Evolutionary conservation across 2,888 invertebrate genomes (phyloP).

Genomic region (Ennomos erosarius): DNA sequence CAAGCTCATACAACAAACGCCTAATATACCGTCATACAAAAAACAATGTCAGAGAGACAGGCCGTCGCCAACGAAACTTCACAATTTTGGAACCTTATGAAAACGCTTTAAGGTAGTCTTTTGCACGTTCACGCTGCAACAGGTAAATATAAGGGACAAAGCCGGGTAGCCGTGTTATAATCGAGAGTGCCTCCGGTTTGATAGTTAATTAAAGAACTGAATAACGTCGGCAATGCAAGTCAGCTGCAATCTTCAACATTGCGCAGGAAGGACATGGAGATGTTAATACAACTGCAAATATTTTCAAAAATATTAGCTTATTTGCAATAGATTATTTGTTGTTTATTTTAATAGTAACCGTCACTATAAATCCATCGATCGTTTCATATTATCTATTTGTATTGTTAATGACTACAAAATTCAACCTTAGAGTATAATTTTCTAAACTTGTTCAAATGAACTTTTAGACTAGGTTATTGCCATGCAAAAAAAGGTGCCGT

Average conservation of each 20-base stretch:
- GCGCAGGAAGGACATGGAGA: conserved; percentile 50
- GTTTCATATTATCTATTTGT: no score
- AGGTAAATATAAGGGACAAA: conserved; percentile 69
- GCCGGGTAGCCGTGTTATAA: conserved; percentile 80
- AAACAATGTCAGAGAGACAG: conserved; percentile 78
- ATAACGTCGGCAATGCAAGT: conserved; percentile 78
- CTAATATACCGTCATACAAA: conserved; percentile 64
- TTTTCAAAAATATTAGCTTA: neutral
- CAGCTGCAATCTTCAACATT: conserved; percentile 75
- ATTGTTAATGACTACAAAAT: no score
- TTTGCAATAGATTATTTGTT: no score
- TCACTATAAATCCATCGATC: no score
- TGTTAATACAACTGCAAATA: conserved; percentile 43
- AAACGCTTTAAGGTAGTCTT: conserved; percentile 50
- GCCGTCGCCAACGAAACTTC: conserved; percentile 64
- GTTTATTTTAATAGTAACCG: no score
- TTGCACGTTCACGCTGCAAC: conserved; percentile 48
- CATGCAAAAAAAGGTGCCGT: no score
- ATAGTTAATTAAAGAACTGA: conserved; percentile 84
- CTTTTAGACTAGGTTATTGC: no score
- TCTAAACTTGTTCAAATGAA: no score
- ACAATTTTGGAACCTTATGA: conserved; percentile 47
- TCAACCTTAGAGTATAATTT: no score
- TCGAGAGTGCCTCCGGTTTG: conserved; percentile 80
- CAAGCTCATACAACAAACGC: conserved; percentile 58